Percentiles rank a stretch among this genome's conserved stretches.
phyloP scores from a whole-genome alignment of 2,888 invertebrate genomes.

The Chrysolina haemoptera region DNA sequence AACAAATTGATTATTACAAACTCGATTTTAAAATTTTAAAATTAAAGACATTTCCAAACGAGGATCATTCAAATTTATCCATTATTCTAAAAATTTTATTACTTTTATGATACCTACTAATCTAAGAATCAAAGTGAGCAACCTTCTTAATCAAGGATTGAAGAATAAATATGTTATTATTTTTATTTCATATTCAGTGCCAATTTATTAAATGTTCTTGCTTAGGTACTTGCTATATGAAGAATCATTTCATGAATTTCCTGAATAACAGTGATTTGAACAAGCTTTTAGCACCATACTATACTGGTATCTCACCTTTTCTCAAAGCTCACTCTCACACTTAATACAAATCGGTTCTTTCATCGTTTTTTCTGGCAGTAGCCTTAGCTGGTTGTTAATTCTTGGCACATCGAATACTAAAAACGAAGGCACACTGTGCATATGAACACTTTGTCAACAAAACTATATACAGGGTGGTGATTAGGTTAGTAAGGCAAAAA shows the following conservation, averaged over 20 bases:
- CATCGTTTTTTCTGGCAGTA: conserved; percentile 64
- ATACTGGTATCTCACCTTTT: conserved; percentile 49
- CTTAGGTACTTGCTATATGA: not conserved
- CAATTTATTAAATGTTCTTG: too few species aligned
- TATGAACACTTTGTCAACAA: conserved; percentile 47
- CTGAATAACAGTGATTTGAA: conserved; percentile 47
- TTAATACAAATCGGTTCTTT: conserved; percentile 52
- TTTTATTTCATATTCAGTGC: too few species aligned
- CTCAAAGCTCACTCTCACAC: conserved; percentile 46
- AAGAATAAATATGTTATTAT: not conserved
- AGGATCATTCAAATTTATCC: too few species aligned
- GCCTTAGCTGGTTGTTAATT: conserved; percentile 67
- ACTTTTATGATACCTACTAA: too few species aligned
- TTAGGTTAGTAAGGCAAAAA: conserved; percentile 32
- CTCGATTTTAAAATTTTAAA: too few species aligned
- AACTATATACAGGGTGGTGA: conserved; percentile 42
- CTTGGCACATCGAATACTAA: conserved; percentile 67
- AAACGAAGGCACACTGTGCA: conserved; percentile 66
- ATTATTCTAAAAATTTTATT: too few species aligned
- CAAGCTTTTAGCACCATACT: conserved; percentile 53
- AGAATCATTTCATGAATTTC: conserved; percentile 57
- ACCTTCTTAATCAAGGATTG: too few species aligned
- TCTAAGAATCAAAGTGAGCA: too few species aligned
- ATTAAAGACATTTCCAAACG: too few species aligned
- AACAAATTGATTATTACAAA: too few species aligned